These are phyloP conservation scores for Artibeus lituratus DNA, from an alignment of 2,797 vertebrate genomes.

Conservation along the genomic window DNA sequence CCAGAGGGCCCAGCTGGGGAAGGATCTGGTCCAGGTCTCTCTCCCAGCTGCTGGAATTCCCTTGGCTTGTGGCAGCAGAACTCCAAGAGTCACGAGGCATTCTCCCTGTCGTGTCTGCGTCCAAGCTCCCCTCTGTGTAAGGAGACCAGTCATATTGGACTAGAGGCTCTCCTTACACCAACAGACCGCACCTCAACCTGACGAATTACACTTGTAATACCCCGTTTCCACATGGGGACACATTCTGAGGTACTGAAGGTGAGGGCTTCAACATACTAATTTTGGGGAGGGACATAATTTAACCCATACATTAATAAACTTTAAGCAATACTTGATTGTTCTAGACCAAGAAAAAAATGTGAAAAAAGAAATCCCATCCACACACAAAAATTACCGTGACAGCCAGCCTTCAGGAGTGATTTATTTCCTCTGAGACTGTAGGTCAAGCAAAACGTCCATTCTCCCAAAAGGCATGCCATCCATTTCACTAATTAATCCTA, in stretches of 20 bases:
- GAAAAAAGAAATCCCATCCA: neutral
- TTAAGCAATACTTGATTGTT: neutral
- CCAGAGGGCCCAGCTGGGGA: no score
- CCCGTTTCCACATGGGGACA: neutral
- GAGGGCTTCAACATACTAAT: neutral
- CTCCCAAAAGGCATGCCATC: neutral
- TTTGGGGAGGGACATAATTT: neutral
- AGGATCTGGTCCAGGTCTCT: neutral
- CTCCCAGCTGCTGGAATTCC: neutral
- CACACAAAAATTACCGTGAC: neutral
- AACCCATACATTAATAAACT: neutral
- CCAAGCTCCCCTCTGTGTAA: neutral
- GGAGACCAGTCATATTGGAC: neutral
- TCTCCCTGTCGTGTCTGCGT: neutral
- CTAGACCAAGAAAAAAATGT: neutral
- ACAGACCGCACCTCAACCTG: neutral
- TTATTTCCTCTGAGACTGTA: neutral
- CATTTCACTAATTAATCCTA: neutral
- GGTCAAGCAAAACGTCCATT: neutral
- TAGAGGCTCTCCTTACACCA: neutral
- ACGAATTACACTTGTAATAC: neutral
- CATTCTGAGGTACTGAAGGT: neutral
- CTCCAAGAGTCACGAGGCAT: neutral
- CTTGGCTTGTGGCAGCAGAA: neutral
- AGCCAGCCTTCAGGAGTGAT: conserved; percentile 6